phyloP scores from a whole-genome alignment of 2,113 vertebrate species.

The Panthera leo region DNA sequence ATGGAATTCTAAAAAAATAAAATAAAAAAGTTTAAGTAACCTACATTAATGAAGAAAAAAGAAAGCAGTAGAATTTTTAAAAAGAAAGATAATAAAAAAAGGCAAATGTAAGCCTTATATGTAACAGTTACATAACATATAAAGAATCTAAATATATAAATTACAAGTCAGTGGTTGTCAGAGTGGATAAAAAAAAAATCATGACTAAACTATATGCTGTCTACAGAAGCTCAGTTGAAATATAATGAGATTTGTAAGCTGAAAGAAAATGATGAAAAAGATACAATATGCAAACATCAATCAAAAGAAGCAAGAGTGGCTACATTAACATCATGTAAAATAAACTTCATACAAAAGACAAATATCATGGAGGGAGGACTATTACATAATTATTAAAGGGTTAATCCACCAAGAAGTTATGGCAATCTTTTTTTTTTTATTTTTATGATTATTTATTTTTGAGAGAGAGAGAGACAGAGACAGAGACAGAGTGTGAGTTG shows the following conservation, averaged over 20 bases:
- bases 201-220: background rate
- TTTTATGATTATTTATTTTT: no score
- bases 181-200: background rate
- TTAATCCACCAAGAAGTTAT: background rate
- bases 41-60: background rate
- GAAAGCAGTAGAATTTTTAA: background rate
- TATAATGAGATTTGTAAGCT: background rate
- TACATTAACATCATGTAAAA: background rate
- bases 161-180: background rate
- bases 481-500: no score
- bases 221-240: background rate
- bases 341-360: background rate
- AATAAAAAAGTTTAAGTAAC: background rate
- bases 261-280: background rate
- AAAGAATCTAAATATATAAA: background rate
- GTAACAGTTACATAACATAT: background rate
- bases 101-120: background rate
- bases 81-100: background rate
- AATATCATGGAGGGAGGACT: background rate
- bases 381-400: background rate
- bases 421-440: background rate
- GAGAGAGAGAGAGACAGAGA: no score
- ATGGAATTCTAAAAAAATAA: background rate
- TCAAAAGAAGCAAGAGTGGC: background rate
- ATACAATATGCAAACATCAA: background rate